Base-by-base conservation (phyloP, 2,888 invertebrate species). In the Poecilus cupreus region DNA sequence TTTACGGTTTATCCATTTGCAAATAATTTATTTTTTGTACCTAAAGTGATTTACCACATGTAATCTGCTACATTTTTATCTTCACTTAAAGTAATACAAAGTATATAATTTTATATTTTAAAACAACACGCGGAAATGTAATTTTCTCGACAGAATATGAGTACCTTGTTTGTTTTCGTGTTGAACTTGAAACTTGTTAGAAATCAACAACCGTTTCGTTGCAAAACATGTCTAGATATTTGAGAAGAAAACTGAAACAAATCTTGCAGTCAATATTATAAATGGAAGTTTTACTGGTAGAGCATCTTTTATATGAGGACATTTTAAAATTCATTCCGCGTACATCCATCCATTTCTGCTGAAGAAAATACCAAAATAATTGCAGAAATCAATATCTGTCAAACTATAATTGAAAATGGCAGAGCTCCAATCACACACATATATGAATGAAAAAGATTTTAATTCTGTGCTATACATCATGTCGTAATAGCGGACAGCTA, bases 351-450 rank as follows among this genome's bases (percentile, higher is more conserved):
- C 18, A 68, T 68, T 32, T 16, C 64, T 68, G 13, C 64, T 37
- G 37, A 68, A 68, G 64, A 68, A 68, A 68, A 68, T 68, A 16
- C 64, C 18, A 37, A 68, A 68, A 68, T 68, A 68, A 68, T 68
- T 68, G 64, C 37, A 8, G 18, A 16, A 68, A 68, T 68, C 64
- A 68, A 68, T 68, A 68, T 37, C 64, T 68, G 64, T 68, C 64
- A 68, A 39, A 68, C 64, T 32, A 68, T 68, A 68, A 68, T 68
- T 68, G 64, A 68, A 68, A 68, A 68, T 68, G 64, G 64, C 64
- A 68, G 4, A 18, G 16, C 16, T 68, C 64, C 64, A 68, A 68
- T 68, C 64, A 68, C 64, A 64, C 37, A 37, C 37, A 68, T 68
- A 68, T 68, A 37, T 37, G 64, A 68, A 39, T 68, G 64, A 68